Evolutionary conservation across 2,888 invertebrate genomes (phyloP), one percentile per base, ranked within the genome.

Genomic region (Caenorhabditis angaria): DNA sequence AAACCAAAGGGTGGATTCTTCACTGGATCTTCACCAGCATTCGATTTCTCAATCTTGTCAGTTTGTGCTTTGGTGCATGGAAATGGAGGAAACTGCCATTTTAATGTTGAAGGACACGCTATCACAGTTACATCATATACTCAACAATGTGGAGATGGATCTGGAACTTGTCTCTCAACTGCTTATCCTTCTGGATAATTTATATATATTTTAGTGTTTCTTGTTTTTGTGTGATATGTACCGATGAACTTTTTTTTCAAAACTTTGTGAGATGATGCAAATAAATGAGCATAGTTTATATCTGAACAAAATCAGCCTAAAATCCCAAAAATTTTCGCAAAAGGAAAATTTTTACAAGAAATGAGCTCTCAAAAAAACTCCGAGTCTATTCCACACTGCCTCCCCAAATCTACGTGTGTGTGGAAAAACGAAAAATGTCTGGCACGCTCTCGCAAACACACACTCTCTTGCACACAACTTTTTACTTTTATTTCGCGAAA

Each of bases 1-100:
- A 86, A 86, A 71, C 73, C 82, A 62, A 78, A 73, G 22, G 86
- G 86, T 29, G 86, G 86, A 53, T 87, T 86, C 71, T 74, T 86
- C 61, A 79, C 84, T 57, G 78, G 81, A 63, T 85, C 86, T 18
- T 85, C 85, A 8, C 86, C 86, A 51, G 86, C 85, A 3, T 86
- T 86, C 71, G 86, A 86, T 72, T 85, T 86, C 75, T 82, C 85
- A 0, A 70, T 87, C 14, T 76, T 84, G 67, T 81, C 85, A 47
- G 77, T 80, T 47, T 86, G 86, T 66, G 78, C 78, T 18, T 68
- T 86, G n/a, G 77, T 74, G 14, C 82, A 85, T 61, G 68, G 81
- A 25, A 85, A 85, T 25, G 76, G 75, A 28, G 76, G 77, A 57
- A 77, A 66, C 18, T 86, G 86, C 61, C 70, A 75, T 22, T 86